Evolutionary conservation across 2,797 vertebrate species (phyloP).

Genomic region (Melanotaenia maccullochi): DNA sequence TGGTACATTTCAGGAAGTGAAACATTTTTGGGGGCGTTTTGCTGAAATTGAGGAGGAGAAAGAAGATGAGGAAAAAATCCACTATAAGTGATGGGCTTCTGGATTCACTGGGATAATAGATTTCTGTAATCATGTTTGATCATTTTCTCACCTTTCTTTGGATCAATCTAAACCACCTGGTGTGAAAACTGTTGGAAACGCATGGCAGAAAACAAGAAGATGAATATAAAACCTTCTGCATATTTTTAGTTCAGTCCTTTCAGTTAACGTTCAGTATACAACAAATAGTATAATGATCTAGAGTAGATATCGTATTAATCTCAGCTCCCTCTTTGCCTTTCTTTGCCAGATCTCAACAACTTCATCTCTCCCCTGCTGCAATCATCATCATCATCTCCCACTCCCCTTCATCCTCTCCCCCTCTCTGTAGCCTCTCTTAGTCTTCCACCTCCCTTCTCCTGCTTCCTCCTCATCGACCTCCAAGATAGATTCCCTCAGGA

Average conservation of each 20-base stretch:
- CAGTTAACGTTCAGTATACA: neutral
- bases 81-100: too few species aligned
- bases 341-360: slow-evolving; percentile 54
- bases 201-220: neutral
- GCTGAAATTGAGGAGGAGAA: neutral
- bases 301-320: slow-evolving; percentile 5
- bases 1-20: neutral
- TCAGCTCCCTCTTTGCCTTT: neutral
- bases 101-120: neutral
- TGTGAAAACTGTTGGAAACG: slow-evolving; percentile 12
- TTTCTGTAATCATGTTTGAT: neutral
- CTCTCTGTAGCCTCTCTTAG: slow-evolving; percentile 25
- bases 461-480: slow-evolving; percentile 76
- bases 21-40: too few species aligned
- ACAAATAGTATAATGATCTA: neutral
- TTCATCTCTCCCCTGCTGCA: slow-evolving; percentile 35
- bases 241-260: neutral
- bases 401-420: slow-evolving; percentile 31
- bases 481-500: slow-evolving; percentile 99
- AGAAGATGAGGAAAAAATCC: neutral
- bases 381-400: slow-evolving; percentile 53
- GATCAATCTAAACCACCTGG: slow-evolving; percentile 8
- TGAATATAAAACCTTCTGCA: neutral
- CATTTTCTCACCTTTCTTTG: neutral
- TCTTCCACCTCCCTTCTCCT: slow-evolving; percentile 59